Evolutionary conservation across 2,797 vertebrate species (phyloP).

Genomic region (Hydrocynus forskahlii): DNA sequence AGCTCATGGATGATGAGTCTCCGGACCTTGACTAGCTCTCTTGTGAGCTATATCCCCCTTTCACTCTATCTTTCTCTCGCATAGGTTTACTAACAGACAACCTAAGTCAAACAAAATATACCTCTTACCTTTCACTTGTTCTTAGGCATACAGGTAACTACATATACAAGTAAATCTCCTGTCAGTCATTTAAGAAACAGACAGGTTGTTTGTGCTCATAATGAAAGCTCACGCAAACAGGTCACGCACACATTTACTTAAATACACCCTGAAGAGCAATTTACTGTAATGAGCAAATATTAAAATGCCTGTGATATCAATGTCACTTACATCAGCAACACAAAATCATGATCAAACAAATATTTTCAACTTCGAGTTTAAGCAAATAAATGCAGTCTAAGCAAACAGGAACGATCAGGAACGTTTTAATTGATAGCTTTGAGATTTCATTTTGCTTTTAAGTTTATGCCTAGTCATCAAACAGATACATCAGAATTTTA

Average conservation of each 20-base stretch:
- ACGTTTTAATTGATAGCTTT: not conserved
- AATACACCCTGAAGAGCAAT: not conserved
- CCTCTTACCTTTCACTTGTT: not conserved
- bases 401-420: not conserved
- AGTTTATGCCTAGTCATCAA: not conserved
- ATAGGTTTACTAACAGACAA: constrained; percentile 4
- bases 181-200: not conserved
- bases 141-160: not conserved
- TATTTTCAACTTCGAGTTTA: not conserved
- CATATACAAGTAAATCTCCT: not conserved
- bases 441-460: not conserved
- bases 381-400: not conserved
- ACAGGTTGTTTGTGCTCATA: not conserved
- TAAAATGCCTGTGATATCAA: not conserved
- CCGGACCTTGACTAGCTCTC: constrained; percentile 50
- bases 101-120: not conserved
- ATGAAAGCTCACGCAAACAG: not conserved
- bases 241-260: not conserved
- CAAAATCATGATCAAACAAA: not conserved
- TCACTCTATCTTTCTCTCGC: not conserved
- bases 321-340: not conserved
- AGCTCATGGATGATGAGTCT: constrained; percentile 51
- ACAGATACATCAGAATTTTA: not conserved
- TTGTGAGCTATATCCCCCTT: constrained; percentile 23
- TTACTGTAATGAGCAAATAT: not conserved